Percentiles rank a stretch among this genome's conserved stretches.
Conservation (phyloP, 1,140 invertebrate genomes). For the Pemphigus obesinymphae region DNA sequence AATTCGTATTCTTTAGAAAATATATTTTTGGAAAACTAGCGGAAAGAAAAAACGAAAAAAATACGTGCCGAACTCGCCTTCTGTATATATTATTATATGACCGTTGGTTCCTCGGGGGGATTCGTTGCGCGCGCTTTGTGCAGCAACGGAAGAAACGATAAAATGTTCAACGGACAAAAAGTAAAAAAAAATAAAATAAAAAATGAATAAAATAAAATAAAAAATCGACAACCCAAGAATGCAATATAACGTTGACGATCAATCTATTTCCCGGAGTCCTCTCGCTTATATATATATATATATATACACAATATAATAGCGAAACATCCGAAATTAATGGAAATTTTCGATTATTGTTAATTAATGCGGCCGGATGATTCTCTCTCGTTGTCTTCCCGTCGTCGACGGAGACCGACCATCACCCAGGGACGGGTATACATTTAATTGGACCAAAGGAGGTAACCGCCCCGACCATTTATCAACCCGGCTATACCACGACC, state of each 20-base stretch:
- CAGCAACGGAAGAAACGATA: neutral
- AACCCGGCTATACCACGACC: neutral
- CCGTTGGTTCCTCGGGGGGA: neutral
- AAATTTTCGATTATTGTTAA: conserved; percentile 32
- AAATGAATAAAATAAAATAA: neutral
- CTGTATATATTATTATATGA: conserved; percentile 26
- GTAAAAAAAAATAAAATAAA: neutral
- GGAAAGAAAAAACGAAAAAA: neutral
- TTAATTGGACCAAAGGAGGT: conserved; percentile 13
- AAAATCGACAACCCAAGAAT: neutral
- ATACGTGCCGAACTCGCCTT: neutral
- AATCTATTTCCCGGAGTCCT: neutral
- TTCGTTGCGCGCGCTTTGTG: neutral
- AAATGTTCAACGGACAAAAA: neutral
- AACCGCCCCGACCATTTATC: conserved; percentile 27
- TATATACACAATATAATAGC: neutral
- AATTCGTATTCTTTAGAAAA: neutral
- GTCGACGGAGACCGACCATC: neutral
- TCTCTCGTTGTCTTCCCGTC: neutral
- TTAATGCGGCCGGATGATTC: neutral
- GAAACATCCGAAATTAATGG: conserved; percentile 13
- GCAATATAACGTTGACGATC: neutral
- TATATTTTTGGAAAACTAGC: neutral
- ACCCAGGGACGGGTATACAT: neutral
- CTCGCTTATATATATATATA: too few relatives aligned